Conservation (phyloP, 2,888 invertebrate species). For the Taphrorychus bicolor region DNA sequence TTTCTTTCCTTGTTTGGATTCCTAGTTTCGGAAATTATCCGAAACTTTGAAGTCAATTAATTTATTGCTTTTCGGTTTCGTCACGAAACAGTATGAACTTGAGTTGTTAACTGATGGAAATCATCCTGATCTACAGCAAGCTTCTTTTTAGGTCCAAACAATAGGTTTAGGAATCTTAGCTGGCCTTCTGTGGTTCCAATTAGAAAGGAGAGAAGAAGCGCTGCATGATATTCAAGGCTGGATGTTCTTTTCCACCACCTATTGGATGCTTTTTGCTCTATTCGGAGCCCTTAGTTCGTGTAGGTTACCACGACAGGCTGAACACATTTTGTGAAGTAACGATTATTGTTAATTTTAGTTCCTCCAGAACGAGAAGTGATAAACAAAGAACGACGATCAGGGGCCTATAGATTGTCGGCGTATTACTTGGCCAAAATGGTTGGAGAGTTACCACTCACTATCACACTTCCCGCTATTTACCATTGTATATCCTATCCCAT, state of each 20-base stretch:
- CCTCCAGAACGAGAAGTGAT: conserved; percentile 81
- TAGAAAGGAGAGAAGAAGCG: conserved; percentile 76
- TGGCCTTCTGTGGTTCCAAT: conserved; percentile 79
- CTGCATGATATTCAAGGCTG: conserved; percentile 81
- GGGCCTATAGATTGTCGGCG: conserved; percentile 79
- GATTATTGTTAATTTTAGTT: conserved; percentile 63
- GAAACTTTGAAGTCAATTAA: too few species aligned
- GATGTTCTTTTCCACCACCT: conserved; percentile 85
- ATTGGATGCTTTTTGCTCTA: conserved; percentile 83
- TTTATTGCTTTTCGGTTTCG: too few species aligned
- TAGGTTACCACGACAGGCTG: conserved; percentile 64
- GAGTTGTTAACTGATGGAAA: too few species aligned
- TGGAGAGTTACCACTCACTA: conserved; percentile 77
- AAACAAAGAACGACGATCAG: conserved; percentile 79
- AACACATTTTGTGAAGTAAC: neutral
- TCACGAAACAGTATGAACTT: too few species aligned
- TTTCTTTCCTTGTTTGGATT: too few species aligned
- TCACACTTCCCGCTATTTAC: conserved; percentile 78
- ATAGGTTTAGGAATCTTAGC: conserved; percentile 74
- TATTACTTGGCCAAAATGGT: conserved; percentile 85
- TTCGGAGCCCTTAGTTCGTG: conserved; percentile 82
- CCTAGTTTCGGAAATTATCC: too few species aligned
- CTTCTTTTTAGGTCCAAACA: conserved; percentile 64
- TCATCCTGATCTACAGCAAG: too few species aligned
- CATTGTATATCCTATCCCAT: conserved; percentile 80